These are phyloP conservation scores for Neuroscelio doddi DNA, from an alignment of 2,888 invertebrate genomes.

Conservation along the genomic window DNA sequence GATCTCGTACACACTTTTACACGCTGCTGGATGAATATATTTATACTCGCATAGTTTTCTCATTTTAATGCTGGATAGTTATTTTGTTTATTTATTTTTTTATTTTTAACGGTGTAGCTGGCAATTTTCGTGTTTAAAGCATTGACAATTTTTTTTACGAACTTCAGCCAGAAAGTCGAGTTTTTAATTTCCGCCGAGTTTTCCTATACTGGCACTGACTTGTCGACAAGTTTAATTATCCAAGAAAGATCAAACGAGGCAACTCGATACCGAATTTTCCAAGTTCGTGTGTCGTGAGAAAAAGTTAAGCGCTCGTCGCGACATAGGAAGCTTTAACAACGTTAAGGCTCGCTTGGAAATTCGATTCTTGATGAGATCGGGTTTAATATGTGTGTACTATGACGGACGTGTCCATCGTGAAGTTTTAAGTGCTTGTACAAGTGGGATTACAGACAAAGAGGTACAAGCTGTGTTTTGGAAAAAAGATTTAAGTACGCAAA, in stretches of 20 bases:
- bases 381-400: no score
- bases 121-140: no score
- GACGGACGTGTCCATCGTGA: no score
- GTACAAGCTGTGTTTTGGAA: no score
- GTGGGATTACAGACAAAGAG: no score
- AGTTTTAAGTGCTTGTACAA: no score
- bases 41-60: constrained; percentile 2
- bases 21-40: constrained; percentile 6
- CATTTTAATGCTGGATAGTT: background rate
- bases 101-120: no score
- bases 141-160: no score
- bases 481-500: no score
- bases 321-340: no score
- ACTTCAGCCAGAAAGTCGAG: background rate
- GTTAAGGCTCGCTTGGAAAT: no score
- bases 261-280: constrained; percentile 3
- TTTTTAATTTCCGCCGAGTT: background rate
- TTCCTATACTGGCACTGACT: background rate
- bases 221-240: constrained; percentile 14
- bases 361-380: no score
- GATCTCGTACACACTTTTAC: constrained; percentile 23
- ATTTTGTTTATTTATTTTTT: background rate
- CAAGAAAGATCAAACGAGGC: constrained; percentile 14
- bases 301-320: background rate
- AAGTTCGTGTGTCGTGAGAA: background rate